These are phyloP conservation scores for Saccostrea cuccullata DNA, from an alignment of 1,140 invertebrate species.

Conservation along the genomic window DNA sequence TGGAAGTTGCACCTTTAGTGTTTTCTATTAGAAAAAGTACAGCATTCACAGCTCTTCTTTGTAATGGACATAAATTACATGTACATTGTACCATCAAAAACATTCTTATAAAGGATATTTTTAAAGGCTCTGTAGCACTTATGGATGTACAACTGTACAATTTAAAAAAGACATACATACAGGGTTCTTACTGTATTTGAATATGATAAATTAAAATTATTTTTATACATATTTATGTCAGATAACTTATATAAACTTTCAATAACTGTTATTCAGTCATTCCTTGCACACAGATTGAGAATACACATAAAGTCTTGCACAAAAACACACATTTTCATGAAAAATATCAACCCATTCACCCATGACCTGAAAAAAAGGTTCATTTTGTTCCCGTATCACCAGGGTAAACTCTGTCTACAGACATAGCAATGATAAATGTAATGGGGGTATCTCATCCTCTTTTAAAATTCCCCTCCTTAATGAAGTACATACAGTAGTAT, in stretches of 20 bases:
- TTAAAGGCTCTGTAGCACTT: constrained; percentile 15
- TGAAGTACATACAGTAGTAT: neutral
- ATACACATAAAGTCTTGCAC: neutral
- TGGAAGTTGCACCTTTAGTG: constrained; percentile 24
- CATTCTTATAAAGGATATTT: neutral
- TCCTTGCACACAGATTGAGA: constrained; percentile 27
- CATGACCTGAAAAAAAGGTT: constrained; percentile 40
- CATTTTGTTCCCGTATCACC: constrained; percentile 47
- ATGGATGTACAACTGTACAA: neutral
- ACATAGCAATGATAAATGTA: constrained; percentile 1
- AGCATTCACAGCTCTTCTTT: neutral
- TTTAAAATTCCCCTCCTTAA: neutral
- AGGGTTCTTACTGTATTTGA: neutral
- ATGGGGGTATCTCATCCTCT: neutral
- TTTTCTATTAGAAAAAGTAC: neutral
- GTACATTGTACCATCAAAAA: neutral
- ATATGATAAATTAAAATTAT: constrained; percentile 9
- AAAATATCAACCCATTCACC: constrained; percentile 34
- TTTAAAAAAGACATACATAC: neutral
- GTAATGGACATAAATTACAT: constrained; percentile 6
- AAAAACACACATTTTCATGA: constrained; percentile 21
- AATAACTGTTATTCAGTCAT: constrained; percentile 25
- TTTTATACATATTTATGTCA: neutral
- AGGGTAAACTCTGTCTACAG: constrained; percentile 14
- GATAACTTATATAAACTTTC: neutral